These are phyloP conservation scores for Pleuronectes platessa DNA, from an alignment of 2,113 vertebrate species.

Conservation along the genomic window DNA sequence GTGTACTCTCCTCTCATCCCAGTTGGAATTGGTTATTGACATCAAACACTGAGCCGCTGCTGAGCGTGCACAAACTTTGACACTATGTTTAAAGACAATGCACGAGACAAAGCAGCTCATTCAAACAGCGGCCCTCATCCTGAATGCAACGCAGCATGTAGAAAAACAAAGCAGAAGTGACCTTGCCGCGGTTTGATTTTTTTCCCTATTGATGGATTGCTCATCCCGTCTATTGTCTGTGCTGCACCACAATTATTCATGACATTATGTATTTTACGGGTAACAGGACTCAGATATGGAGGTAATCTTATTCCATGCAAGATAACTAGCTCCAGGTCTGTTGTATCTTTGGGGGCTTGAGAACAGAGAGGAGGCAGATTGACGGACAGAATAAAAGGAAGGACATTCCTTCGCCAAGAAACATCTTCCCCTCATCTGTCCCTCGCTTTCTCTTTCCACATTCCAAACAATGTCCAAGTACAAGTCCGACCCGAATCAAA, in stretches of 20 bases:
- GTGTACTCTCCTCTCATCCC: conserved; percentile 55
- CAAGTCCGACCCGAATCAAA: conserved; percentile 67
- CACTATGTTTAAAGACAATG: conserved; percentile 58
- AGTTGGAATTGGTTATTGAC: conserved; percentile 66
- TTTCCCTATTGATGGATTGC: conserved; percentile 40
- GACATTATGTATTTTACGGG: conserved; percentile 6
- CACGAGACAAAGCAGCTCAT: conserved; percentile 51
- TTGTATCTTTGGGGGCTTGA: conserved; percentile 2
- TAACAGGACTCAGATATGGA: conserved; percentile 11
- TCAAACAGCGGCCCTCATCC: conserved; percentile 39
- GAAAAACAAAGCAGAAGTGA: conserved; percentile 34
- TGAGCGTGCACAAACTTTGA: conserved; percentile 56
- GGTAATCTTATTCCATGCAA: background rate
- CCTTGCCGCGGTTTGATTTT: conserved; percentile 39
- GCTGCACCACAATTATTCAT: conserved; percentile 22
- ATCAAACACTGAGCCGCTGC: conserved; percentile 66
- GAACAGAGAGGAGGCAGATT: background rate
- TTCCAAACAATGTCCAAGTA: conserved; percentile 38
- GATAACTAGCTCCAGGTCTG: background rate
- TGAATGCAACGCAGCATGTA: background rate
- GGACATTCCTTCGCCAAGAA: conserved; percentile 2
- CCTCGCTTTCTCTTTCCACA: conserved; percentile 13
- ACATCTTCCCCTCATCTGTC: conserved; percentile 9
- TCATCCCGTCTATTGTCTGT: conserved; percentile 40
- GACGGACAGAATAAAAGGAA: background rate